These are phyloP conservation scores for Perccottus glenii DNA, from an alignment of 2,113 vertebrate species.

Conservation along the genomic window DNA sequence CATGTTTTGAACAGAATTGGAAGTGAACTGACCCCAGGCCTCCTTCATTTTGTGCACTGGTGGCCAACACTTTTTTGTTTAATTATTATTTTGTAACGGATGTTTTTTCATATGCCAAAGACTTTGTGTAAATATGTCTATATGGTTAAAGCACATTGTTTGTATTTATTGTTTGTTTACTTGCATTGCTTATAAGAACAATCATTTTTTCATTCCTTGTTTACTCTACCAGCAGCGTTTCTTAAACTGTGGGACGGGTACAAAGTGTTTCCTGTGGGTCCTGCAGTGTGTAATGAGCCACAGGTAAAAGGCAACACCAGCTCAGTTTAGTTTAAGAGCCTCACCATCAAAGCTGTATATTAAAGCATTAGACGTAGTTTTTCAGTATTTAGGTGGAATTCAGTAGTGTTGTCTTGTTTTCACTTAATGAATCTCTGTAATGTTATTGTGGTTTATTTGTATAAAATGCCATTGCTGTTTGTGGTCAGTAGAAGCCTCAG, in stretches of 20 bases:
- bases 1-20: slow-evolving; percentile 45
- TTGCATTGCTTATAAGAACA: slow-evolving; percentile 94
- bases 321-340: slow-evolving; percentile 60
- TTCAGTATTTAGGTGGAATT: slow-evolving; percentile 85
- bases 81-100: slow-evolving; percentile 83
- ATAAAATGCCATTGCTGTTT: slow-evolving; percentile 53
- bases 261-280: slow-evolving; percentile 11
- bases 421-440: slow-evolving; percentile 80
- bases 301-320: slow-evolving; percentile 5
- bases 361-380: slow-evolving; percentile 89
- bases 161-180: slow-evolving; percentile 99
- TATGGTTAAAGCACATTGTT: slow-evolving; percentile 96
- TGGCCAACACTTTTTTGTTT: slow-evolving; percentile 85
- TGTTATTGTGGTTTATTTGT: slow-evolving; percentile 85
- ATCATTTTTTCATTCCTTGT: slow-evolving; percentile 81
- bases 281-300: slow-evolving; percentile 15
- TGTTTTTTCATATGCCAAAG: slow-evolving; percentile 99
- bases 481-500: slow-evolving; percentile 45
- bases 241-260: slow-evolving; percentile 45
- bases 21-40: slow-evolving; percentile 61
- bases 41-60: slow-evolving; percentile 84
- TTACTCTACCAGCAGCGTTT: slow-evolving; percentile 82
- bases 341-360: slow-evolving; percentile 70
- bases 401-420: slow-evolving; percentile 87
- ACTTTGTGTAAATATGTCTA: slow-evolving; percentile 99